Evolutionary conservation across 2,113 vertebrate species (phyloP).

Genomic region (Cyanoramphus novaezelandiae): DNA sequence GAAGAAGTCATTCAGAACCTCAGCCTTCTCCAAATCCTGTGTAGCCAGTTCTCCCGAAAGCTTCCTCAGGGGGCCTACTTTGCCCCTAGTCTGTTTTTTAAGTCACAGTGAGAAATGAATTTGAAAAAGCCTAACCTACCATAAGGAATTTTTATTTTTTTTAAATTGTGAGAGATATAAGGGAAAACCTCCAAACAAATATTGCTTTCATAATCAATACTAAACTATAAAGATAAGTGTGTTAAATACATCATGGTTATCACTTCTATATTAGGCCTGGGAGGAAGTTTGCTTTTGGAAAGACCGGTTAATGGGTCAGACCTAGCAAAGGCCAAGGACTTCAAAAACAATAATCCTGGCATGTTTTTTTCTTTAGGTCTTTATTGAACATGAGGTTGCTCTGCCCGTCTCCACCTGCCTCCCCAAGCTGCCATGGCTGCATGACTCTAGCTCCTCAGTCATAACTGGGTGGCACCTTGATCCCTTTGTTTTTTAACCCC

Average conservation of each 20-base stretch:
- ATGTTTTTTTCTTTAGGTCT: not conserved
- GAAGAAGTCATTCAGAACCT: no score
- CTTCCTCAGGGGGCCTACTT: no score
- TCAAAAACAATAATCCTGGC: not conserved
- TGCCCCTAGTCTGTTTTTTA: no score
- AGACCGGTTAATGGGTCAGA: not conserved
- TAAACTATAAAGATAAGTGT: not conserved
- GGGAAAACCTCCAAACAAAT: not conserved
- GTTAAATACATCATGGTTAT: not conserved
- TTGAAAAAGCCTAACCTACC: not conserved
- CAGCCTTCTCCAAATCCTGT: no score
- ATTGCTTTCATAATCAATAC: not conserved
- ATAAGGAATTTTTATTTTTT: not conserved
- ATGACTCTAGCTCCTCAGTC: rapidly evolving
- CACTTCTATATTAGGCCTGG: not conserved
- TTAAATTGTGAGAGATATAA: not conserved
- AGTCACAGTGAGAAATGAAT: not conserved
- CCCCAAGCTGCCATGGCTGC: rapidly evolving
- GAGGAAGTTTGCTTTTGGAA: no score
- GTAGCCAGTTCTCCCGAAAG: no score
- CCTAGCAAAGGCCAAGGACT: not conserved
- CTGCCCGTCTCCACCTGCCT: not conserved
- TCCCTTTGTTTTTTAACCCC: not conserved
- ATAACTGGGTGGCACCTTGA: rapidly evolving
- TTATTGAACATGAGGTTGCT: rapidly evolving